Conservation (phyloP, 2,888 invertebrate species). For the Priocnemis perturbator region DNA sequence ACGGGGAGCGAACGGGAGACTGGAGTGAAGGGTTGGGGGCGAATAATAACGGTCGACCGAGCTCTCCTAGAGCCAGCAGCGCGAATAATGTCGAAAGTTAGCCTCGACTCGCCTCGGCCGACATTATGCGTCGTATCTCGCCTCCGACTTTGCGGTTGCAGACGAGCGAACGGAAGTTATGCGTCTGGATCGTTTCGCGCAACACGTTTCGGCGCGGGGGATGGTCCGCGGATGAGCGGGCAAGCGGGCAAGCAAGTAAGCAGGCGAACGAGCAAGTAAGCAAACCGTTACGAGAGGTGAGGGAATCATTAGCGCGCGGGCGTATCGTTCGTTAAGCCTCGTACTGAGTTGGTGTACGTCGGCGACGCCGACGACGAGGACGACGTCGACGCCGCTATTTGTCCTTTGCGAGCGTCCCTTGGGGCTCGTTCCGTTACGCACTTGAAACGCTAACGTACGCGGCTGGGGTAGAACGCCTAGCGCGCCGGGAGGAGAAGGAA, state of each 20-base stretch:
- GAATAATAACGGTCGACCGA: slow-evolving; percentile 47
- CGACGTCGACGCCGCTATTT: background rate
- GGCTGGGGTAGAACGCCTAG: too few relatives aligned
- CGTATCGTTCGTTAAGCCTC: slow-evolving; percentile 6
- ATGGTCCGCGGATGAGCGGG: slow-evolving; percentile 35
- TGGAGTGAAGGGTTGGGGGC: slow-evolving; percentile 11
- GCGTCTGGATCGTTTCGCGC: slow-evolving; percentile 61
- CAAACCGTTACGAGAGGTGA: slow-evolving; percentile 54
- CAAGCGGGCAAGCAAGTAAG: slow-evolving; percentile 28
- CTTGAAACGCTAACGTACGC: too few relatives aligned
- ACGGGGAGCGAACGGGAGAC: background rate
- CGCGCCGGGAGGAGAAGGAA: too few relatives aligned
- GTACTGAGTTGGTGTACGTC: background rate
- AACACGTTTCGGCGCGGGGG: slow-evolving; percentile 43
- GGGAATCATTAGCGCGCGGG: slow-evolving; percentile 51
- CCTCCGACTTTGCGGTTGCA: slow-evolving; percentile 54
- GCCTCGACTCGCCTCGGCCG: slow-evolving; percentile 38
- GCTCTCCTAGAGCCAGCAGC: slow-evolving; percentile 36
- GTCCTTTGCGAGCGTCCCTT: slow-evolving; percentile 4
- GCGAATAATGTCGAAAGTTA: slow-evolving; percentile 64
- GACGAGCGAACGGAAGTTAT: slow-evolving; percentile 61
- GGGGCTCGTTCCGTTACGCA: background rate
- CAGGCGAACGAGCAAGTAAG: slow-evolving; percentile 24
- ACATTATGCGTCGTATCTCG: slow-evolving; percentile 47
- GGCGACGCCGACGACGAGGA: too few relatives aligned